Conservation (phyloP, 2,797 vertebrate species). For the Eulemur coronatus region DNA sequence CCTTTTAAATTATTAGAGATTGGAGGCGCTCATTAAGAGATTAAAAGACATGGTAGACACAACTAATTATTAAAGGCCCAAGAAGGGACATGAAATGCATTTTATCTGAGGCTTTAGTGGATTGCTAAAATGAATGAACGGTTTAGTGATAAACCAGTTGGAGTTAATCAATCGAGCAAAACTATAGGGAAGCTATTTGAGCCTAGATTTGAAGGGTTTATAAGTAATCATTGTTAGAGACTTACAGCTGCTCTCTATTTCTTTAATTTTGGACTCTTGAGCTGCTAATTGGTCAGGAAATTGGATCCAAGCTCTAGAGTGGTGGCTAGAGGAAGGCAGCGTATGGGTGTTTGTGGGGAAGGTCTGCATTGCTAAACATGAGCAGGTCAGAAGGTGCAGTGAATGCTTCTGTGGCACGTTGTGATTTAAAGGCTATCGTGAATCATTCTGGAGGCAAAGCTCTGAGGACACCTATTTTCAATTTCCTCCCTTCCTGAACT, state of each 20-base stretch:
- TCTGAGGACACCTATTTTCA: conserved; percentile 49
- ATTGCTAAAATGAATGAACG: conserved; percentile 81
- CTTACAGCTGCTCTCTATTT: conserved; percentile 66
- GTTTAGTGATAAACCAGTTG: conserved; percentile 78
- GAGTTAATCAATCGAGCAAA: conserved; percentile 79
- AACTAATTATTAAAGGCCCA: conserved; percentile 77
- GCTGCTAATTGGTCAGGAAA: conserved; percentile 75
- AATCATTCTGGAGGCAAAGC: conserved; percentile 9
- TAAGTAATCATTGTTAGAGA: conserved; percentile 67
- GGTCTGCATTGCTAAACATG: background rate
- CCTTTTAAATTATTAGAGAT: conserved; percentile 80
- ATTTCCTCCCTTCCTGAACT: conserved; percentile 56
- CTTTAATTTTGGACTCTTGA: conserved; percentile 76
- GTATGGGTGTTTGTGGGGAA: background rate
- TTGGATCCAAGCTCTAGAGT: conserved; percentile 43
- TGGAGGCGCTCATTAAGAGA: conserved; percentile 75
- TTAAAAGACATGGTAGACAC: conserved; percentile 76
- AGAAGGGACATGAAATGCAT: conserved; percentile 73
- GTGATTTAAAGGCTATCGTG: conserved; percentile 58
- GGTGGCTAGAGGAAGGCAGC: background rate
- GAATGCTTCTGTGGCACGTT: conserved; percentile 16
- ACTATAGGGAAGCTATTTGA: conserved; percentile 70
- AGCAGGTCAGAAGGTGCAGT: conserved; percentile 38
- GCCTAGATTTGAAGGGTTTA: conserved; percentile 75
- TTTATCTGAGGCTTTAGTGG: conserved; percentile 79